phyloP scores from a whole-genome alignment of 2,797 vertebrate species.

The Epinephelus coioides region DNA sequence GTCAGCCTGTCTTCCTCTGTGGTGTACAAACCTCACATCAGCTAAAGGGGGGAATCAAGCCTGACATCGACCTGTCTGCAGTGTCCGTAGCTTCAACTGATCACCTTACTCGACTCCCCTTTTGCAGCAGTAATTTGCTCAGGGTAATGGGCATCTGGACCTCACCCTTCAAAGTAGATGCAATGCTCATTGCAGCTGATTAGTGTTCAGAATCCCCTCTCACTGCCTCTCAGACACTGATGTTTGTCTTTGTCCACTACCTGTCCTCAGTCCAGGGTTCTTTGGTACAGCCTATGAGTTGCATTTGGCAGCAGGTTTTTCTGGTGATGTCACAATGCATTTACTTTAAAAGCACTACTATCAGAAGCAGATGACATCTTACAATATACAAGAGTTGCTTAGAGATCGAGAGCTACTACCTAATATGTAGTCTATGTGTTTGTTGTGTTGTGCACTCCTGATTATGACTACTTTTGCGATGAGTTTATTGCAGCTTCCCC shows the following conservation, averaged over 20 bases:
- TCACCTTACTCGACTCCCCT: background rate
- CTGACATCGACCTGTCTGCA: slow-evolving; percentile 18
- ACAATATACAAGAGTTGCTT: slow-evolving; percentile 18
- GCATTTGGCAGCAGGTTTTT: slow-evolving; percentile 4
- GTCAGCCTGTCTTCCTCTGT: slow-evolving; percentile 13
- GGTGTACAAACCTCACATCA: slow-evolving; percentile 23
- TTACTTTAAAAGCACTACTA: slow-evolving; percentile 32
- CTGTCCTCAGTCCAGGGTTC: slow-evolving; percentile 28
- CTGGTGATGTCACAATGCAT: background rate
- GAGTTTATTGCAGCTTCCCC: slow-evolving; percentile 6
- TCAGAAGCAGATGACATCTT: slow-evolving; percentile 18
- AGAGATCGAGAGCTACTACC: background rate
- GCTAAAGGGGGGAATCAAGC: slow-evolving; percentile 18
- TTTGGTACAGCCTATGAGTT: slow-evolving; percentile 24
- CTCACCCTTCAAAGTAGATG: slow-evolving; percentile 27
- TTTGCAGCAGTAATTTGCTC: slow-evolving; percentile 50
- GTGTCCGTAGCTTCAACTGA: slow-evolving; percentile 24
- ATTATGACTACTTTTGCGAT: slow-evolving; percentile 12
- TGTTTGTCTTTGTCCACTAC: slow-evolving; percentile 23
- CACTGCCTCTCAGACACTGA: slow-evolving; percentile 51
- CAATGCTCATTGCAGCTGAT: slow-evolving; percentile 22
- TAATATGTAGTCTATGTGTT: background rate
- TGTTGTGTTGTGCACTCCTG: slow-evolving; percentile 2
- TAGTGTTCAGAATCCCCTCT: slow-evolving; percentile 38
- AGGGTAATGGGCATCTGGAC: slow-evolving; percentile 50